phyloP scores from a whole-genome alignment of 1,140 invertebrate genomes.

The Apis florea region DNA sequence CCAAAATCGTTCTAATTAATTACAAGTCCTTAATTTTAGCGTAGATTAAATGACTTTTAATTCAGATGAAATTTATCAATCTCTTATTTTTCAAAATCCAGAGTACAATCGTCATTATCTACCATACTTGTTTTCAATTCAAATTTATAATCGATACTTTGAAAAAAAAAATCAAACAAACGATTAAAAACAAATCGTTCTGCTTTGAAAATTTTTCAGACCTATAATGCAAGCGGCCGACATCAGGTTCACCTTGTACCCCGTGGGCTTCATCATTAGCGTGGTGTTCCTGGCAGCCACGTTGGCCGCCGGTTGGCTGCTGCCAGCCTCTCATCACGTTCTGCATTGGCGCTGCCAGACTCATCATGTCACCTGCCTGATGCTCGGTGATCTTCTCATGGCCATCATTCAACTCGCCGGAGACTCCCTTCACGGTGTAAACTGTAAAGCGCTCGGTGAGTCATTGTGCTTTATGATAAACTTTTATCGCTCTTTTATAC shows the following conservation, averaged over 20 bases:
- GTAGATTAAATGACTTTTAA: no score
- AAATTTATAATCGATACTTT: not conserved
- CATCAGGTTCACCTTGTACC: slow-evolving; percentile 85
- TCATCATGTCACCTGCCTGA: slow-evolving; percentile 89
- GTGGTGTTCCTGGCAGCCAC: slow-evolving; percentile 89
- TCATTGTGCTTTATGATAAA: slow-evolving; percentile 51
- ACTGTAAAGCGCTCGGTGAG: slow-evolving; percentile 86
- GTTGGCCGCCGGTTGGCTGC: slow-evolving; percentile 86
- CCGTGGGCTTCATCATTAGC: slow-evolving; percentile 87
- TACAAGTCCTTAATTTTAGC: no score
- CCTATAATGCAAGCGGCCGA: slow-evolving; percentile 73
- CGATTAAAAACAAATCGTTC: not conserved
- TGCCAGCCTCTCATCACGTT: slow-evolving; percentile 90
- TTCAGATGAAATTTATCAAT: no score
- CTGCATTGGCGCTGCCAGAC: slow-evolving; percentile 92
- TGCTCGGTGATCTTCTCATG: slow-evolving; percentile 88
- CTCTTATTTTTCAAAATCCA: no score
- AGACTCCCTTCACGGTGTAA: slow-evolving; percentile 80
- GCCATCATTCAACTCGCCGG: slow-evolving; percentile 86
- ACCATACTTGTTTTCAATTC: no score
- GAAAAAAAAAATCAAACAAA: not conserved
- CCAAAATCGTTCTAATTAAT: no score
- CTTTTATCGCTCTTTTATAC: slow-evolving; percentile 51
- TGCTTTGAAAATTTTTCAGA: slow-evolving; percentile 56
- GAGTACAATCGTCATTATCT: no score